phyloP scores from a whole-genome alignment of 2,797 vertebrate genomes.

The Myotis findleyi region DNA sequence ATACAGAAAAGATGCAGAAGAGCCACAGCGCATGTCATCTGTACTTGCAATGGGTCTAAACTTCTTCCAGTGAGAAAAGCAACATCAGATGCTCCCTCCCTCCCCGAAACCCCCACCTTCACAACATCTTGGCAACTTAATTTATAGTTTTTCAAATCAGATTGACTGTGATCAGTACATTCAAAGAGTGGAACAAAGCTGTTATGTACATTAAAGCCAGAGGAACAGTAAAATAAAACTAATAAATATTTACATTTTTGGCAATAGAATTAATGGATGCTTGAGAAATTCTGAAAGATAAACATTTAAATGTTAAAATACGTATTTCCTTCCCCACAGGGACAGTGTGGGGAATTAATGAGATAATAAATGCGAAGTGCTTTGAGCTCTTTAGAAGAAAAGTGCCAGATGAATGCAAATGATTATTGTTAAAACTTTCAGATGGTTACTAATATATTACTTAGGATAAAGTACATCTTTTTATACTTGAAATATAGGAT shows the following conservation, averaged over 20 bases:
- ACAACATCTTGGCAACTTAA: slow-evolving; percentile 50
- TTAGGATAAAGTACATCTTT: slow-evolving; percentile 58
- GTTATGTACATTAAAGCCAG: slow-evolving; percentile 69
- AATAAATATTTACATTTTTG: slow-evolving; percentile 79
- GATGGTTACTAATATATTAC: slow-evolving; percentile 65
- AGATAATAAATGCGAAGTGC: slow-evolving; percentile 78
- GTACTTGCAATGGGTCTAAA: background rate
- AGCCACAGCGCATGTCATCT: background rate
- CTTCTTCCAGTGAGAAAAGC: background rate
- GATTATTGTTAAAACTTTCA: slow-evolving; percentile 74
- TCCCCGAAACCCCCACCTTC: background rate
- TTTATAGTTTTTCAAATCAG: slow-evolving; percentile 61
- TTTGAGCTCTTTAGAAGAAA: slow-evolving; percentile 79
- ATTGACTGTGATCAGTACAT: slow-evolving; percentile 63
- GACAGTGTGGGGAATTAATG: slow-evolving; percentile 78
- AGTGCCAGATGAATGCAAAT: slow-evolving; percentile 76
- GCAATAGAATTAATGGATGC: slow-evolving; percentile 80
- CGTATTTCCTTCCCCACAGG: slow-evolving; percentile 79
- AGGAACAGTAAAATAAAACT: slow-evolving; percentile 78
- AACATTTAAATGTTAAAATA: slow-evolving; percentile 84
- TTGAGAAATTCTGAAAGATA: slow-evolving; percentile 81
- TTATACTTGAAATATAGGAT: slow-evolving; percentile 50
- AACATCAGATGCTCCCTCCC: background rate
- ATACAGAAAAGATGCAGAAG: background rate
- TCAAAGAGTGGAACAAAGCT: slow-evolving; percentile 65